These are phyloP conservation scores for Pangasianodon gigas DNA, from an alignment of 2,113 vertebrate species.

Conservation along the genomic window DNA sequence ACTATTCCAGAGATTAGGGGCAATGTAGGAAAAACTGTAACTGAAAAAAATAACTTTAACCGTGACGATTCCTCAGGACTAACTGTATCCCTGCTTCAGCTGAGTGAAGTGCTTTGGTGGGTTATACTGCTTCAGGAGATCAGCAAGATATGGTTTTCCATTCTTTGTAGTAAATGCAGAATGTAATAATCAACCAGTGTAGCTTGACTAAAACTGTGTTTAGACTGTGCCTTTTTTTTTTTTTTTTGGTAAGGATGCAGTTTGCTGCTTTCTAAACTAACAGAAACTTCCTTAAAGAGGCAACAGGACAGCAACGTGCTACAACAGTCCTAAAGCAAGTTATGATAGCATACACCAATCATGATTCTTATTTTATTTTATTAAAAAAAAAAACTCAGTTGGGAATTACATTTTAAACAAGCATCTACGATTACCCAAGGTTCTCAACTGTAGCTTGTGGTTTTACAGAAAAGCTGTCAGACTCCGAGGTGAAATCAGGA, in stretches of 20 bases:
- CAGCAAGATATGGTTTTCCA: neutral
- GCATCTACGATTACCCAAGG: neutral
- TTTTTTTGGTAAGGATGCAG: neutral
- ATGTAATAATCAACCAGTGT: neutral
- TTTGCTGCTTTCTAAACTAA: neutral
- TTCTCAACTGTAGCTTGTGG: neutral
- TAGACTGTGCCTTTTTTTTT: neutral
- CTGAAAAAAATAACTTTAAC: no score
- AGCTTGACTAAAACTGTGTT: neutral
- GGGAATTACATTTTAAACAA: neutral
- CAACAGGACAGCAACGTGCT: no score
- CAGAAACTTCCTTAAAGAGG: neutral
- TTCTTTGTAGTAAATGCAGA: neutral
- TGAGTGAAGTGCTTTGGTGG: no score
- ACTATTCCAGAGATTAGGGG: no score
- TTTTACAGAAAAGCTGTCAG: neutral
- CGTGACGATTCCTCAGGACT: no score
- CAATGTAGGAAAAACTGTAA: no score
- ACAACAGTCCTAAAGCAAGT: no score
- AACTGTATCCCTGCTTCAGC: no score
- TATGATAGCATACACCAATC: neutral
- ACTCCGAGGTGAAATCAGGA: neutral
- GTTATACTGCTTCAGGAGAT: neutral
- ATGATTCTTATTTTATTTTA: neutral
- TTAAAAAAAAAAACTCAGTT: neutral